Percentiles rank a stretch among this genome's conserved stretches.
phyloP scores from a whole-genome alignment of 2,888 invertebrate species.

The Spilosoma lubricipeda region DNA sequence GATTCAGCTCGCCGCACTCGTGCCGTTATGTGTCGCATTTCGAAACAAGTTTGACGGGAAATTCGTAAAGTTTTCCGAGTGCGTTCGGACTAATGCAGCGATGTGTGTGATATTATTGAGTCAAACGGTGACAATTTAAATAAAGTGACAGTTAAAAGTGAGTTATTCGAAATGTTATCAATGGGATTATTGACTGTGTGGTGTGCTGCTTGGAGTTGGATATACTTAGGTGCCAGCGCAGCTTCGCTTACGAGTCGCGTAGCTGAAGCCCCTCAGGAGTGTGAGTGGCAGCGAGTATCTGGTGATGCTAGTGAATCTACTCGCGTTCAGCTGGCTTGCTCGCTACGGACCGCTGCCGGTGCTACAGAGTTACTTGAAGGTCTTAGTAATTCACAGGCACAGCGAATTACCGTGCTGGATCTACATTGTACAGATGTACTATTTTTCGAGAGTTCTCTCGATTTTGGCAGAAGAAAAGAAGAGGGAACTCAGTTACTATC shows the following conservation, averaged over 20 bases:
- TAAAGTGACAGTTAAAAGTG: constrained; percentile 83
- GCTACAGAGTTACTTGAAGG: constrained; percentile 88
- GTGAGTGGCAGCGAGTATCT: constrained; percentile 89
- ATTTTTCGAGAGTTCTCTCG: constrained; percentile 90
- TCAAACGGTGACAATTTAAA: constrained; percentile 80
- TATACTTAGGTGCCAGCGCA: constrained; percentile 73
- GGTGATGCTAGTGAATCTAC: constrained; percentile 84
- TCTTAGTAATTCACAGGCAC: constrained; percentile 88
- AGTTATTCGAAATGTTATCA: constrained; percentile 79
- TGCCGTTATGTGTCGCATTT: constrained; percentile 83
- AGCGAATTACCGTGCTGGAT: constrained; percentile 89
- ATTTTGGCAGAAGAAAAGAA: constrained; percentile 84
- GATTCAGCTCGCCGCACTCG: constrained; percentile 62
- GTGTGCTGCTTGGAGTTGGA: constrained; percentile 76
- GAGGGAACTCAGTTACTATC: constrained; percentile 86
- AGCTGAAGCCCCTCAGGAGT: constrained; percentile 90
- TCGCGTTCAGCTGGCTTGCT: constrained; percentile 88
- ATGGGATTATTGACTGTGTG: constrained; percentile 80
- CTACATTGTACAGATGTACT: constrained; percentile 91
- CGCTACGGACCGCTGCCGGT: constrained; percentile 88
- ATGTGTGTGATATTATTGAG: constrained; percentile 79
- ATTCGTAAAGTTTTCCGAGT: constrained; percentile 82
- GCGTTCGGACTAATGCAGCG: constrained; percentile 77
- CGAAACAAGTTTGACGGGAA: constrained; percentile 86
- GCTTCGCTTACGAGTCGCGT: constrained; percentile 83